Conservation (phyloP, 2,888 invertebrate genomes). For the Galerucella calmariensis region DNA sequence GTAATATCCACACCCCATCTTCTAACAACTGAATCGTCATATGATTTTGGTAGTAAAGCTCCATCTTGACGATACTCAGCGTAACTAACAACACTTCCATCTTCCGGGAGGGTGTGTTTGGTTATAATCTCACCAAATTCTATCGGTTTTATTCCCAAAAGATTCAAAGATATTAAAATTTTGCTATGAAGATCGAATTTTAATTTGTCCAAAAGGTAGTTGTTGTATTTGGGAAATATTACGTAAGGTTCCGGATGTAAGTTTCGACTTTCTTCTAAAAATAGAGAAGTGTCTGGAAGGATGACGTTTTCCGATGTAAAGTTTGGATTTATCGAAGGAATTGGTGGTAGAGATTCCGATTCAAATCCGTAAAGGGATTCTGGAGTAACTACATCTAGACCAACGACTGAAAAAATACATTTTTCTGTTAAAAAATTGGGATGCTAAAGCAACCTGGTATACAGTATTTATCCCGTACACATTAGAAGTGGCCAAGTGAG, state of each 20-base stretch:
- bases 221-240: conserved; percentile 94
- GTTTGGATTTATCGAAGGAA: conserved; percentile 64
- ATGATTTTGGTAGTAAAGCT: conserved; percentile 78
- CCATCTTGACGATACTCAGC: conserved; percentile 88
- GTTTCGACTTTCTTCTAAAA: conserved; percentile 67
- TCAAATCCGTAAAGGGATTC: conserved; percentile 90
- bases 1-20: conserved; percentile 90
- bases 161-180: conserved; percentile 59
- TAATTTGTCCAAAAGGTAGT: conserved; percentile 84
- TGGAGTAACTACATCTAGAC: conserved; percentile 88
- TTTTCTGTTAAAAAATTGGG: conserved; percentile 24
- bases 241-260: conserved; percentile 72
- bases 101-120: conserved; percentile 62
- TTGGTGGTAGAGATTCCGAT: conserved; percentile 68
- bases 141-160: conserved; percentile 76
- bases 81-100: conserved; percentile 87
- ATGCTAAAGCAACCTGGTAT: too few relatives aligned
- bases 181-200: conserved; percentile 84
- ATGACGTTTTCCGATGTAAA: conserved; percentile 80
- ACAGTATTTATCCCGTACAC: too few relatives aligned
- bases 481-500: too few relatives aligned
- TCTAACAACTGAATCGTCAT: conserved; percentile 83
- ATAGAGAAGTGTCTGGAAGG: conserved; percentile 84
- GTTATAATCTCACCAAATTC: conserved; percentile 66
- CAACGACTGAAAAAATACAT: conserved; percentile 73